Conservation (phyloP, 2,113 vertebrate genomes). For the Promerops cafer region DNA sequence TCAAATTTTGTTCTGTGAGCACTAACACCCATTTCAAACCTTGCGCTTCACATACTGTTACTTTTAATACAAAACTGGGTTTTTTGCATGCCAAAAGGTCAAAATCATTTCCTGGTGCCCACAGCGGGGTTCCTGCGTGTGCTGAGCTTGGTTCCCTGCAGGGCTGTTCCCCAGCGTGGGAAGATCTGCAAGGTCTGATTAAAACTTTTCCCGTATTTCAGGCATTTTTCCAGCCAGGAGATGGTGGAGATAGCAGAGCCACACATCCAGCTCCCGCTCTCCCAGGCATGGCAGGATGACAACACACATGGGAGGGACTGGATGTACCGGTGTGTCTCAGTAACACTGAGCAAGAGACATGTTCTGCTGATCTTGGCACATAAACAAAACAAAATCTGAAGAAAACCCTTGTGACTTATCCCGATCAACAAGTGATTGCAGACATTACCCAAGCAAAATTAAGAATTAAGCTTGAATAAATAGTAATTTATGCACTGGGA, state of each 20-base stretch:
- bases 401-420: accelerated
- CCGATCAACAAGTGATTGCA: background rate
- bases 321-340: background rate
- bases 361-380: background rate
- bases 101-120: background rate
- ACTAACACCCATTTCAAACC: background rate
- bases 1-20: background rate
- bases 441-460: background rate
- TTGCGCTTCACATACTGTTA: accelerated
- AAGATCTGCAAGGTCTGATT: background rate
- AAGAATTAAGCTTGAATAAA: background rate
- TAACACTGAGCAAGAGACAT: background rate
- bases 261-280: background rate
- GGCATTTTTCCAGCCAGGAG: background rate
- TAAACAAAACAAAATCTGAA: background rate
- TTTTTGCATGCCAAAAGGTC: background rate
- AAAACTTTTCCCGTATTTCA: background rate
- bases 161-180: background rate
- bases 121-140: accelerated
- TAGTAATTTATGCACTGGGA: background rate
- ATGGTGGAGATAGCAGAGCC: background rate
- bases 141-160: background rate
- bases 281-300: background rate
- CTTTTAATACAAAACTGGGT: accelerated
- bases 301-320: background rate